These are phyloP conservation scores for Deilephila porcellus DNA, from an alignment of 2,888 invertebrate genomes.

Conservation along the genomic window DNA sequence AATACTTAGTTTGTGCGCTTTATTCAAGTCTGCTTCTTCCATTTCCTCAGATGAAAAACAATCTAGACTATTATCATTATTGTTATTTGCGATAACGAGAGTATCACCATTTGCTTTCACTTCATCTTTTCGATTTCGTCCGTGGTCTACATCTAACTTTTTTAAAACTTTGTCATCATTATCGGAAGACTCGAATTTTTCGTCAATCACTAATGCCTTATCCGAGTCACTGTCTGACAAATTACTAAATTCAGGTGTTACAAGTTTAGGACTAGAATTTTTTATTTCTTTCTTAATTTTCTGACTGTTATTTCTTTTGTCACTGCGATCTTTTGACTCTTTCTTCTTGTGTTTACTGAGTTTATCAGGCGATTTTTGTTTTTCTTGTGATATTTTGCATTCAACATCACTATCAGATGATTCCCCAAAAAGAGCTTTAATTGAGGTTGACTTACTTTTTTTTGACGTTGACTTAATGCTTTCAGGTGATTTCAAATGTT, in stretches of 20 bases:
- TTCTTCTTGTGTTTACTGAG: conserved; percentile 36
- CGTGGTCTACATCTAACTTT: conserved; percentile 35
- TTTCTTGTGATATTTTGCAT: conserved; percentile 49
- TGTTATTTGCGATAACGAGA: background rate
- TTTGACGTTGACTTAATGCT: conserved; percentile 57
- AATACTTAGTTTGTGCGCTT: conserved; percentile 66
- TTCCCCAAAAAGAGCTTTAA: conserved; percentile 81
- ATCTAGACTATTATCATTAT: conserved; percentile 33
- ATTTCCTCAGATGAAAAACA: conserved; percentile 31
- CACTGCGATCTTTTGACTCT: conserved; percentile 28
- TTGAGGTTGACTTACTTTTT: conserved; percentile 58
- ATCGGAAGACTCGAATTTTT: conserved; percentile 48
- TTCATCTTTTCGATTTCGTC: background rate
- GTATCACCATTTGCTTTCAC: background rate
- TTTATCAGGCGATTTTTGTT: conserved; percentile 41
- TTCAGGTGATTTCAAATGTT: conserved; percentile 48
- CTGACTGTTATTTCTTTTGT: conserved; percentile 7
- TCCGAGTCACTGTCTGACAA: conserved; percentile 62
- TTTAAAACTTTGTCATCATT: conserved; percentile 46
- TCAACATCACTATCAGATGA: conserved; percentile 76
- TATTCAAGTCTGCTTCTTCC: conserved; percentile 61
- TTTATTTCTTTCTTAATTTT: conserved; percentile 25
- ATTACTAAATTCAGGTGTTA: conserved; percentile 39
- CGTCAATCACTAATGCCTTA: conserved; percentile 66
- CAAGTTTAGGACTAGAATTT: conserved; percentile 9